Evolutionary conservation across 2,113 vertebrate species (phyloP).

Genomic region (Varanus salvator): DNA sequence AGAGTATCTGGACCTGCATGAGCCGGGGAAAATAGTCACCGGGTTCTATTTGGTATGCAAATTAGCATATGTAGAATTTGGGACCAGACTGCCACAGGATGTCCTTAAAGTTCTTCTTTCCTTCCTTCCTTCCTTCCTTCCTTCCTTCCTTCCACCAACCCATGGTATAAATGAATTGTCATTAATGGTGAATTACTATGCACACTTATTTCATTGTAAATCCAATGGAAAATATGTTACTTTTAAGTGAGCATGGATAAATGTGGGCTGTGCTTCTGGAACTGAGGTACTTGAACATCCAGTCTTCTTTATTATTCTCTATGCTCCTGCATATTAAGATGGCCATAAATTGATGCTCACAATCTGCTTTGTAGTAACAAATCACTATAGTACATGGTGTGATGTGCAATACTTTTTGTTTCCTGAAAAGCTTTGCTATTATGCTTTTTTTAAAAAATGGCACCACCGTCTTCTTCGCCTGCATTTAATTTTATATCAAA

Average conservation of each 20-base stretch:
- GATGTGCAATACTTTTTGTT: background rate
- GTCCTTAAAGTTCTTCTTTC: background rate
- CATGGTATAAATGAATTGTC: background rate
- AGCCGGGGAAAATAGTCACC: background rate
- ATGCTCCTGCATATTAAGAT: background rate
- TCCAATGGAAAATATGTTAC: background rate
- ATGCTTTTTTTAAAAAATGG: background rate
- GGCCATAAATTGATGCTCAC: background rate
- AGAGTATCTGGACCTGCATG: background rate
- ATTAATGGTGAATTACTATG: background rate
- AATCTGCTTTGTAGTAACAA: background rate
- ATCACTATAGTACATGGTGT: background rate
- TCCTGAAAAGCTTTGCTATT: background rate
- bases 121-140: background rate
- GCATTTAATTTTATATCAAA: constrained; percentile 11
- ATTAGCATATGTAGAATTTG: background rate
- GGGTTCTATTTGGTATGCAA: background rate
- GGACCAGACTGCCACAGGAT: background rate
- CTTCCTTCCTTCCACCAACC: background rate
- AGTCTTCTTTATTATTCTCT: background rate
- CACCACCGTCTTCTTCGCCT: background rate
- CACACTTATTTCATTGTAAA: background rate
- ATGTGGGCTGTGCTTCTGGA: background rate
- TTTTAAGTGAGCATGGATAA: background rate
- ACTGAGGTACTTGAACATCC: background rate